Evolutionary conservation across 2,113 vertebrate genomes (phyloP).

Genomic region (Pseudopodoces humilis): DNA sequence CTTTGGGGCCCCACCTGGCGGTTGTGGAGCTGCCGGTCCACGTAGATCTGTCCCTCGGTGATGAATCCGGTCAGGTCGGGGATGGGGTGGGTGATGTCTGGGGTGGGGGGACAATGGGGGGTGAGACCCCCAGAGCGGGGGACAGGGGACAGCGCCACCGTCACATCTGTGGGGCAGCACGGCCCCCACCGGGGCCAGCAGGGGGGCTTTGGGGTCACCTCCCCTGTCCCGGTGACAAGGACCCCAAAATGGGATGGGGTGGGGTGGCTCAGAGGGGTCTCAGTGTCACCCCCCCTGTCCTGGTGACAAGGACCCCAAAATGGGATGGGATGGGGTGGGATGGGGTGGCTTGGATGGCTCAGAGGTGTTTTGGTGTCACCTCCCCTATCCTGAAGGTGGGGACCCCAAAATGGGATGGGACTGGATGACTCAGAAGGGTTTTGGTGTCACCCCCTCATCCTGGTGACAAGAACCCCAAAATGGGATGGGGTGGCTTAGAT

Average conservation of each 20-base stretch:
- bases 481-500: too few relatives aligned
- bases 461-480: too few relatives aligned
- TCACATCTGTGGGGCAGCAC: neutral
- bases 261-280: neutral
- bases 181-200: fast-evolving
- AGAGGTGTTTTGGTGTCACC: too few relatives aligned
- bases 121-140: neutral
- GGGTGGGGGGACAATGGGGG: neutral
- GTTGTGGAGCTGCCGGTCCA: neutral
- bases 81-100: neutral
- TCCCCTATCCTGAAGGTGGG: too few relatives aligned
- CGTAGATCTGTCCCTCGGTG: neutral
- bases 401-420: too few relatives aligned
- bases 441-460: too few relatives aligned
- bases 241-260: neutral
- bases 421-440: too few relatives aligned
- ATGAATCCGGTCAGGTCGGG: neutral
- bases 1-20: neutral
- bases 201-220: neutral
- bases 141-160: fast-evolving
- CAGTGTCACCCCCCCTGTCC: neutral
- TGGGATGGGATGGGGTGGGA: fast-evolving
- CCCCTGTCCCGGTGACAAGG: fast-evolving
- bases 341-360: too few relatives aligned
- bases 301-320: too few relatives aligned